A percentile compares a stretch with the other conserved stretches of the same genome.
These are phyloP conservation scores for Cheirogaleus major DNA, from an alignment of 2,797 vertebrate species.

Conservation along the genomic window DNA sequence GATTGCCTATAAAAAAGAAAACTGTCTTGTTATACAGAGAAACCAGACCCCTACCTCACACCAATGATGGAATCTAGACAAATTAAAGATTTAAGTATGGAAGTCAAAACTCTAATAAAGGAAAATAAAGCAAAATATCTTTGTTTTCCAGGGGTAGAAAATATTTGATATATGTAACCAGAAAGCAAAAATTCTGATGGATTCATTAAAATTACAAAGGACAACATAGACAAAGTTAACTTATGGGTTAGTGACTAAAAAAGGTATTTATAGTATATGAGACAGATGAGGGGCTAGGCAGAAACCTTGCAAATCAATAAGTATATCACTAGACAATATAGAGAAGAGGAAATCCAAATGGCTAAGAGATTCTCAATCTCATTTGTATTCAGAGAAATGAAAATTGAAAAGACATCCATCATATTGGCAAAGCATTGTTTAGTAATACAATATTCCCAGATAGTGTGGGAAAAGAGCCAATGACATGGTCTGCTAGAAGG, in stretches of 20 bases:
- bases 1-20: not conserved
- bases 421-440: not conserved
- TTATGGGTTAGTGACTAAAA: not conserved
- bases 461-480: not conserved
- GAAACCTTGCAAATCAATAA: not conserved
- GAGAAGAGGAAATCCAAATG: not conserved
- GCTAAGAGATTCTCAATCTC: not conserved
- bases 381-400: not conserved
- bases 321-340: not conserved
- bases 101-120: not conserved
- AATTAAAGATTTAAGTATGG: not conserved
- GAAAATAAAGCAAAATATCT: not conserved
- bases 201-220: not conserved
- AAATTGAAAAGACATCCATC: not conserved
- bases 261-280: not conserved
- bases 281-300: not conserved
- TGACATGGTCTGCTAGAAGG: not conserved
- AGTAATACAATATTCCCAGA: not conserved
- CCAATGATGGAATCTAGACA: not conserved
- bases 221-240: not conserved
- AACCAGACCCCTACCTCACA: not conserved
- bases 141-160: not conserved
- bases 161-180: not conserved
- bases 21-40: not conserved
- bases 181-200: not conserved